Base-by-base conservation (phyloP, 1,140 invertebrate genomes). In the Drosophila lini region DNA sequence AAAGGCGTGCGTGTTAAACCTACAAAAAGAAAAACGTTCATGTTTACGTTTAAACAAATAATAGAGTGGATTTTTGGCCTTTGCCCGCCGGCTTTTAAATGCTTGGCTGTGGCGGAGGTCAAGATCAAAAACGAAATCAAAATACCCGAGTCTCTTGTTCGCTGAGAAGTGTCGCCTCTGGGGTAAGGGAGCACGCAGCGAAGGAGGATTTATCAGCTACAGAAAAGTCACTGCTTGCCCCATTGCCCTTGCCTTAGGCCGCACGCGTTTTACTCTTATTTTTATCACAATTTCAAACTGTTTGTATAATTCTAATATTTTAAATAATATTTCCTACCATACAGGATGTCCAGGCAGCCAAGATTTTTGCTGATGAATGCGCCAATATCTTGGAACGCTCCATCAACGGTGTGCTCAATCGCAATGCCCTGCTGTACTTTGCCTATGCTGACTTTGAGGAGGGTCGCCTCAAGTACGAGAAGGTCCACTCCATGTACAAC, bases 391-490 rank as follows among this genome's bases (percentile, higher is more conserved):
- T 98, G 91, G 98, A 99, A 92, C 93, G 98, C 52, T 97, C 97
- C 1, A 97, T 97, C 9, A 96, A 95, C 67, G 95, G 96, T 0
- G 94, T 98, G 3, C 94, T 99, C 45, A 97, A 96, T 42, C 97
- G 97, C 79, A 99, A 98, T 92, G 97, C 98, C 93, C 93, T 99
- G 16, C 92, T 99, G 6, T 98, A 99, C 92, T 99, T 99, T 93
- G 98, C 98, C 0, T 99, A 99, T 92, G 98, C 98, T 2, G 99
- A 99, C 93, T 99, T 99, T 91, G 98, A 99, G 93, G 99, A 99
- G 94, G 97, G 98, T 32, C 93, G 98, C 48, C 95, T 99, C 82
- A 98, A 98, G 91, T 98, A 98, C 92, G 98, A 99, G 68, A 99
- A 99, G 94, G 98, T 99, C 0, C 98, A 99, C 93, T 96, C 97